phyloP scores from a whole-genome alignment of 2,888 invertebrate genomes.

The Cephus rjabovi region DNA sequence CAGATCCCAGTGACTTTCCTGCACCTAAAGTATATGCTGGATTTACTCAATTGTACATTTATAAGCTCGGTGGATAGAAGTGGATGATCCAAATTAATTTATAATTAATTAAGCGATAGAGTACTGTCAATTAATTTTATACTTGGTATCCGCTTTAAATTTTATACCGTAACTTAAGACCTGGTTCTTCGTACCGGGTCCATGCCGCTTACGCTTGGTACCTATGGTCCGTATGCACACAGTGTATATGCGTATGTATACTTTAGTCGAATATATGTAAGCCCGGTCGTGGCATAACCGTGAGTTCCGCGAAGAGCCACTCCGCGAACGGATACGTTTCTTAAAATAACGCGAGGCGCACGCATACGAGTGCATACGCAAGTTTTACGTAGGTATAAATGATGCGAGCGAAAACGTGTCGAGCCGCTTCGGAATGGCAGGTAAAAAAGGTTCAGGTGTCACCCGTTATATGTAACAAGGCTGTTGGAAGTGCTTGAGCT shows the following conservation, averaged over 20 bases:
- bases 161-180: background rate
- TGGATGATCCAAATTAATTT: background rate
- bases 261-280: background rate
- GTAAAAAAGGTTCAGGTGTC: background rate
- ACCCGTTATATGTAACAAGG: background rate
- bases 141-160: background rate
- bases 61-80: background rate
- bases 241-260: too few species aligned
- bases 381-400: background rate
- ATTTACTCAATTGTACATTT: background rate
- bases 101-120: background rate
- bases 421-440: background rate
- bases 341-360: constrained; percentile 30
- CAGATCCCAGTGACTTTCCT: background rate
- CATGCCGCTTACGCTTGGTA: background rate
- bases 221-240: background rate
- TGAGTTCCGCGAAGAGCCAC: constrained; percentile 14
- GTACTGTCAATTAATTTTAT: background rate
- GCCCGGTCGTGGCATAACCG: constrained; percentile 2
- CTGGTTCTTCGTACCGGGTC: background rate
- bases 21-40: background rate
- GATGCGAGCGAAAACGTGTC: background rate
- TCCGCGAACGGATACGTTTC: constrained; percentile 21
- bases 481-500: background rate
- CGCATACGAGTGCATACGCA: background rate